These are phyloP conservation scores for Drosophila setifemur DNA, from an alignment of 1,140 invertebrate genomes.

Conservation along the genomic window DNA sequence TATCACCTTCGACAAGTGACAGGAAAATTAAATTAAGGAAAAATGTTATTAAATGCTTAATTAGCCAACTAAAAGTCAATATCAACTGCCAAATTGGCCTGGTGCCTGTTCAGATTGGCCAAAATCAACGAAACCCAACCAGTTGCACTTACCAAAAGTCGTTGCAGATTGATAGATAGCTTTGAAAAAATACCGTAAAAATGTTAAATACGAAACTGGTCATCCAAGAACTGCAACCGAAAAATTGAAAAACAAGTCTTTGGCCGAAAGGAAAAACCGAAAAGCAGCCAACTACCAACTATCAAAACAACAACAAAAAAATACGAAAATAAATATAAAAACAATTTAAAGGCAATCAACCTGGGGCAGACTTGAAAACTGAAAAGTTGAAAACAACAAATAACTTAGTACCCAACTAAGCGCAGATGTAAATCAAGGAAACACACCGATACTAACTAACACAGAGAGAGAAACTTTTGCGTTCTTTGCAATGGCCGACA, in stretches of 20 bases:
- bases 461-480: constrained; percentile 13
- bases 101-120: constrained; percentile 26
- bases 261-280: constrained; percentile 55
- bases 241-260: constrained; percentile 63
- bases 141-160: constrained; percentile 30
- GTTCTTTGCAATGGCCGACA: constrained; percentile 70
- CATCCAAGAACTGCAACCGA: constrained; percentile 70
- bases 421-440: constrained; percentile 75
- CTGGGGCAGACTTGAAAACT: constrained; percentile 52
- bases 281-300: no score
- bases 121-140: constrained; percentile 53
- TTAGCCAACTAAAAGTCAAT: constrained; percentile 72
- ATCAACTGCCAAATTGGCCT: constrained; percentile 68
- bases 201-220: constrained; percentile 57
- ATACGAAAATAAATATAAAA: not conserved
- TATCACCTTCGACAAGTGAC: constrained; percentile 1
- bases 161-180: constrained; percentile 11
- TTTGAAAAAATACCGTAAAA: constrained; percentile 49
- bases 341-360: constrained; percentile 43
- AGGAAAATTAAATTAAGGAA: constrained; percentile 30
- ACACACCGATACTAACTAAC: constrained; percentile 31
- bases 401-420: constrained; percentile 38
- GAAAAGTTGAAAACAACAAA: constrained; percentile 27
- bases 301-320: constrained; percentile 22
- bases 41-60: constrained; percentile 57